Conservation (phyloP, 2,113 vertebrate genomes). For the Phyllopteryx taeniolatus region DNA sequence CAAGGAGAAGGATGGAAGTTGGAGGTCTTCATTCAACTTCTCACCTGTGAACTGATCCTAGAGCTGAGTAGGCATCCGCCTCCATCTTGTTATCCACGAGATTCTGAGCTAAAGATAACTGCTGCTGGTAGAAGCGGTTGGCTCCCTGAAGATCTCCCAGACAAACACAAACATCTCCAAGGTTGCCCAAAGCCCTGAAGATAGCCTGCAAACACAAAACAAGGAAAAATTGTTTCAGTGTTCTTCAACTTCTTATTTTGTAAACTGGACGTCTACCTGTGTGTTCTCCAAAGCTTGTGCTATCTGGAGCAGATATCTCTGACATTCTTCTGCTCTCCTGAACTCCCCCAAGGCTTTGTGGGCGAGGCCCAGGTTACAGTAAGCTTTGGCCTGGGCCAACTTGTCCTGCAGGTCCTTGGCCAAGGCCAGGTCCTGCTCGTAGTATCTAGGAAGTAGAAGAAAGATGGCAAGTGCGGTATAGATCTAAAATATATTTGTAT, state of each 20-base stretch:
- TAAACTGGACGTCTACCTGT: constrained; percentile 58
- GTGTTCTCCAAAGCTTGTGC: constrained; percentile 88
- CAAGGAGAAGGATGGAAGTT: not conserved
- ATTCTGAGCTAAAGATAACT: constrained; percentile 85
- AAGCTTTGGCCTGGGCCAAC: constrained; percentile 92
- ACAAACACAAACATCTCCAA: constrained; percentile 90
- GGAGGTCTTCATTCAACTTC: not conserved
- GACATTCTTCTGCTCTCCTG: constrained; percentile 90
- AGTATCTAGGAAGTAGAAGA: constrained; percentile 68
- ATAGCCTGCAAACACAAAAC: constrained; percentile 70
- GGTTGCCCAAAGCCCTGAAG: constrained; percentile 91
- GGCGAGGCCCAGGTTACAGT: constrained; percentile 93
- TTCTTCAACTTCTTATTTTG: not conserved
- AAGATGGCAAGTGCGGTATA: not conserved
- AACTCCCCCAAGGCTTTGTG: constrained; percentile 90
- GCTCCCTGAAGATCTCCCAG: constrained; percentile 84
- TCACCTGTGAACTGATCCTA: constrained; percentile 85
- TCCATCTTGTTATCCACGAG: constrained; percentile 84
- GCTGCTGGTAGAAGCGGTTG: constrained; percentile 90
- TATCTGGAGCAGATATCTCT: constrained; percentile 87
- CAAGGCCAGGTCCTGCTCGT: constrained; percentile 90
- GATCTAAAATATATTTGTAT: not conserved
- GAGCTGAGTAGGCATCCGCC: constrained; percentile 86
- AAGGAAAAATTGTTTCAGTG: not conserved
- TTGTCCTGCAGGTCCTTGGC: constrained; percentile 95